Conservation (phyloP, 1,140 invertebrate species). For the Asobara japonica region DNA sequence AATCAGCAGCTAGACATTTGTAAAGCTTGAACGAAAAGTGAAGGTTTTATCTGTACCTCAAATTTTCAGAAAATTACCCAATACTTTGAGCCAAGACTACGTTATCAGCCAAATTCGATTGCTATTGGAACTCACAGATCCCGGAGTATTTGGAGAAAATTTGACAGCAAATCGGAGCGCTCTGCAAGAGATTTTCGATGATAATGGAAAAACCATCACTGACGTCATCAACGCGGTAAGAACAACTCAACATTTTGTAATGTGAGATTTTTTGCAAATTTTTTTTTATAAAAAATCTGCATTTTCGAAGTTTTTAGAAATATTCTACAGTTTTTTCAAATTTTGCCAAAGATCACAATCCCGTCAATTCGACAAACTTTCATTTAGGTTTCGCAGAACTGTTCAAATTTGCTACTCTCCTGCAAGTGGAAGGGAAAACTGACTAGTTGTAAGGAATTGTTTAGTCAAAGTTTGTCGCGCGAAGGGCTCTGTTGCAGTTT, state of each 20-base stretch:
- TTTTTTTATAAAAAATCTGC: too few relatives aligned
- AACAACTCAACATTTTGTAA: too few relatives aligned
- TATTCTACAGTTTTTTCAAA: too few relatives aligned
- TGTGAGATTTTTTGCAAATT: too few relatives aligned
- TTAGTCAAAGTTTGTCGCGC: slow-evolving; percentile 67
- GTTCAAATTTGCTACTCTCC: slow-evolving; percentile 66
- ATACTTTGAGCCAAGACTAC: slow-evolving; percentile 38
- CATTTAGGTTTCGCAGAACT: slow-evolving; percentile 63
- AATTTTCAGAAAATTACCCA: slow-evolving; percentile 32
- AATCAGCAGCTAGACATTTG: too few relatives aligned
- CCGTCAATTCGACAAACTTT: slow-evolving; percentile 18
- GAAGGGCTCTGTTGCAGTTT: slow-evolving; percentile 73
- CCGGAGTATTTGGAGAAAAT: slow-evolving; percentile 40
- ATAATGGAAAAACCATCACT: slow-evolving; percentile 55
- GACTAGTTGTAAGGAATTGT: slow-evolving; percentile 70
- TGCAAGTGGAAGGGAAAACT: slow-evolving; percentile 75
- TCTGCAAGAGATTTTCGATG: slow-evolving; percentile 58
- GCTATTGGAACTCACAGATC: slow-evolving; percentile 44
- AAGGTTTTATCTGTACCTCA: too few relatives aligned
- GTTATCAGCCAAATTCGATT: slow-evolving; percentile 45
- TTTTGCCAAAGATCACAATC: slow-evolving; percentile 41
- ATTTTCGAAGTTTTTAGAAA: too few relatives aligned
- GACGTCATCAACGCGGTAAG: slow-evolving; percentile 48
- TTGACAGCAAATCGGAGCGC: slow-evolving; percentile 42
- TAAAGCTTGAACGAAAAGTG: too few relatives aligned